phyloP scores from a whole-genome alignment of 1,140 invertebrate species.

The Aricia agestis region DNA sequence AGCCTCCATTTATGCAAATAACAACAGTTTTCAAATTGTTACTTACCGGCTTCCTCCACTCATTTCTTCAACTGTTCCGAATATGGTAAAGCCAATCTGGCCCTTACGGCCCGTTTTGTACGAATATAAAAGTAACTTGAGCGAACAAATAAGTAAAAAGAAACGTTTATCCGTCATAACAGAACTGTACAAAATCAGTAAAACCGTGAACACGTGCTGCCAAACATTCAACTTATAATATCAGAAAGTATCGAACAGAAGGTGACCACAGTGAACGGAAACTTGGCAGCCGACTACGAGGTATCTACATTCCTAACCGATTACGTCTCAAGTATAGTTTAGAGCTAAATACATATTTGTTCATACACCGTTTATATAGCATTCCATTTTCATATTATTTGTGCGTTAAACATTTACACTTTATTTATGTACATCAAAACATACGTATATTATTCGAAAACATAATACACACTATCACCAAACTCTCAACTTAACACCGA shows the following conservation, averaged over 20 bases:
- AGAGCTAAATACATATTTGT: slow-evolving; percentile 70
- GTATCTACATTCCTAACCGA: slow-evolving; percentile 54
- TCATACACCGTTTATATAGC: slow-evolving; percentile 62
- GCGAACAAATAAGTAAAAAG: neutral
- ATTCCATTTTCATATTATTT: slow-evolving; percentile 58
- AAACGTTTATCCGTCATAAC: slow-evolving; percentile 21
- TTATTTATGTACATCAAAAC: slow-evolving; percentile 75
- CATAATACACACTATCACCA: slow-evolving; percentile 69
- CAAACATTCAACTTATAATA: slow-evolving; percentile 11
- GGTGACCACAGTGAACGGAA: slow-evolving; percentile 1
- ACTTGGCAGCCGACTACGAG: slow-evolving; percentile 43
- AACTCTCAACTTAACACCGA: slow-evolving; percentile 60
- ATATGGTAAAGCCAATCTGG: neutral
- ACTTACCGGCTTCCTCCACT: too few species aligned
- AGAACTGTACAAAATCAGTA: slow-evolving; percentile 24
- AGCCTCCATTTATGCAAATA: too few species aligned
- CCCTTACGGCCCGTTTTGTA: slow-evolving; percentile 19
- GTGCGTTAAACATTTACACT: slow-evolving; percentile 75
- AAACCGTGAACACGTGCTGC: slow-evolving; percentile 30
- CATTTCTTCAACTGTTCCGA: too few species aligned
- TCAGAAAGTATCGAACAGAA: neutral
- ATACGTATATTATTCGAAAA: slow-evolving; percentile 72
- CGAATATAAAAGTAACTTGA: neutral
- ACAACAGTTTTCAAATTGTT: too few species aligned
- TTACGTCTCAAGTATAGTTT: slow-evolving; percentile 61